Evolutionary conservation across 2,888 invertebrate genomes (phyloP).

Genomic region (Portevinia maculata): DNA sequence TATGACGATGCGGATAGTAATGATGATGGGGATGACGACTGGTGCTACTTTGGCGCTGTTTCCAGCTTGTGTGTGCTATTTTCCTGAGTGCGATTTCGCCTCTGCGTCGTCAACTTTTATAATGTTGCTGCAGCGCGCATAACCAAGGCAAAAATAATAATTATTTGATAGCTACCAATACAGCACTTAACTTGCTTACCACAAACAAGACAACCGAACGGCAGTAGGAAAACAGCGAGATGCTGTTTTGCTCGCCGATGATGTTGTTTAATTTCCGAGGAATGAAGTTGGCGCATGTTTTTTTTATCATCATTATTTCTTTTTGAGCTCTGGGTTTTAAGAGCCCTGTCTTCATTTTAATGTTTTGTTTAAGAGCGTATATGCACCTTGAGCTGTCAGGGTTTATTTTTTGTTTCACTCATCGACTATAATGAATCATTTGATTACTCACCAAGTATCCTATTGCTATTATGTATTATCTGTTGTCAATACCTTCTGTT

Average conservation of each 20-base stretch:
- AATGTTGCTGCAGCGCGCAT: conserved; percentile 53
- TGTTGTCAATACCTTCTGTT: conserved; percentile 47
- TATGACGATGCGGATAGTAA: conserved; percentile 25
- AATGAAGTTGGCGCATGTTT: conserved; percentile 60
- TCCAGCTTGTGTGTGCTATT: conserved; percentile 67
- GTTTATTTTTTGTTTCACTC: neutral
- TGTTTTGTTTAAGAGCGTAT: neutral
- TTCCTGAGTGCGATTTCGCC: conserved; percentile 70
- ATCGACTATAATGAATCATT: conserved; percentile 47
- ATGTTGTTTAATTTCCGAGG: conserved; percentile 58
- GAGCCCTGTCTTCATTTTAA: conserved; percentile 14
- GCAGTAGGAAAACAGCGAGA: conserved; percentile 26
- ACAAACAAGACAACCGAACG: conserved; percentile 32
- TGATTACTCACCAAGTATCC: conserved; percentile 39
- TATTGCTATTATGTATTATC: neutral
- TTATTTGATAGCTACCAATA: conserved; percentile 67
- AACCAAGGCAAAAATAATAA: conserved; percentile 67
- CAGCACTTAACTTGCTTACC: conserved; percentile 46
- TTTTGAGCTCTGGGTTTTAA: conserved; percentile 35
- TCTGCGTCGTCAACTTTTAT: conserved; percentile 65
- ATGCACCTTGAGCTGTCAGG: conserved; percentile 51
- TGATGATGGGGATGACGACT: conserved; percentile 55
- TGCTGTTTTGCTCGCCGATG: conserved; percentile 47
- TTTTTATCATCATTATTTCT: conserved; percentile 42
- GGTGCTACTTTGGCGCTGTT: conserved; percentile 69